Evolutionary conservation across 2,888 invertebrate species (phyloP), one percentile per base, ranked within the genome.

Genomic region (Morpho helenor): DNA sequence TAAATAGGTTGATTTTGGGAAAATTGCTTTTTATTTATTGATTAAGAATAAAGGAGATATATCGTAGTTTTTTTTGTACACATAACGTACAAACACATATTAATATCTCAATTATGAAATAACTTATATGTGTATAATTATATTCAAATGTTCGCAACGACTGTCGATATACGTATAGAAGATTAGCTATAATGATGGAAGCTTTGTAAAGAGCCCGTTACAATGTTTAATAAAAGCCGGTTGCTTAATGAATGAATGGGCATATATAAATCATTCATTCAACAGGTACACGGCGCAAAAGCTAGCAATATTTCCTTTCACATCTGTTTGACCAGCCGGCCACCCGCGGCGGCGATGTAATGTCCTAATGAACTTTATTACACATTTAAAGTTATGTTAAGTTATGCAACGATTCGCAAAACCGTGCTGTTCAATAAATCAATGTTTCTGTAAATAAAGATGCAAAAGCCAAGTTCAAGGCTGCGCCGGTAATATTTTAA

Each of bases 191-290:
- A 5, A 31, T 31, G 31, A 31, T 31, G 31, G 31, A 31, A 31
- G 23, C 4, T 31, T 47, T 7, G n/a, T 23, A 48, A 31, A 9
- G n/a, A 48, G 31, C 2, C 31, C 39, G 31, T 40, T 49, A 40
- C 31, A 49, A 41, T n/a, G 16, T 40, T 16, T 49, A 8, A 49
- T 39, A 39, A 49, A 39, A 39, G 5, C 10, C 41, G 41, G 41
- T 49, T 41, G 41, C 41, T 10, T 49, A 49, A 49, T 43, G 43
- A 51, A 51, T 23, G 23, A 51, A 43, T 23, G 9, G 10, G 10
- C 49, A 40, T 49, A 43, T 7, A 51, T 51, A 51, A 51, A 51
- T 51, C 51, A 51, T 51, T 43, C 51, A 51, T 51, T 51, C 42
- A 51, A 43, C 51, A 43, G 51, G 22, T 51, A 51, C 51, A 51